Conservation (phyloP, 2,888 invertebrate species). For the Galeopsomyia nigrocyanea region DNA sequence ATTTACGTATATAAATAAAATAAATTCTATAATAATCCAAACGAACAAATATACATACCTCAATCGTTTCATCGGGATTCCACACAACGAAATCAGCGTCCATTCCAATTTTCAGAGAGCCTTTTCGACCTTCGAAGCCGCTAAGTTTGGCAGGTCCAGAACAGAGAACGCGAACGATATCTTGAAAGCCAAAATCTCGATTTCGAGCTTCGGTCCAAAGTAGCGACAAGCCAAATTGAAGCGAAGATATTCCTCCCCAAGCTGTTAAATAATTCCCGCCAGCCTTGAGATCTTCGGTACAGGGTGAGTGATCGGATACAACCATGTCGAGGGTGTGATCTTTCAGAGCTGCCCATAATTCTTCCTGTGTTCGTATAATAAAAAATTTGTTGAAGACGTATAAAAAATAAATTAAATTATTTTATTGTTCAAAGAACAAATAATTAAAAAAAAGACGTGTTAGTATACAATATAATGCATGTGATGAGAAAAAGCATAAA, state of each 20-base stretch:
- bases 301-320: slow-evolving; percentile 60
- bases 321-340: slow-evolving; percentile 69
- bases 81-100: slow-evolving; percentile 83
- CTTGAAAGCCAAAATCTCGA: slow-evolving; percentile 71
- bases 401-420: no score
- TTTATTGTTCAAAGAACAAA: slow-evolving; percentile 31
- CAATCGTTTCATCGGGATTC: slow-evolving; percentile 75
- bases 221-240: slow-evolving; percentile 80
- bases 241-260: slow-evolving; percentile 82
- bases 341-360: slow-evolving; percentile 76
- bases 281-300: slow-evolving; percentile 60
- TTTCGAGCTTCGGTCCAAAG: slow-evolving; percentile 77
- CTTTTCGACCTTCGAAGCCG: slow-evolving; percentile 75
- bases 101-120: slow-evolving; percentile 73
- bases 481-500: no score
- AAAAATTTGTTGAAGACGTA: no score
- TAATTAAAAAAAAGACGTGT: no score
- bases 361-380: slow-evolving; percentile 66
- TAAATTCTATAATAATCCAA: no score
- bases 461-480: no score
- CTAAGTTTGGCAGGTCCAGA: slow-evolving; percentile 75
- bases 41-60: no score
- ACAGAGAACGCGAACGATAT: slow-evolving; percentile 75
- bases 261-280: slow-evolving; percentile 77
- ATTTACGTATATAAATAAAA: no score